phyloP scores from a whole-genome alignment of 2,797 vertebrate genomes.

The Fistularia tabacaria region DNA sequence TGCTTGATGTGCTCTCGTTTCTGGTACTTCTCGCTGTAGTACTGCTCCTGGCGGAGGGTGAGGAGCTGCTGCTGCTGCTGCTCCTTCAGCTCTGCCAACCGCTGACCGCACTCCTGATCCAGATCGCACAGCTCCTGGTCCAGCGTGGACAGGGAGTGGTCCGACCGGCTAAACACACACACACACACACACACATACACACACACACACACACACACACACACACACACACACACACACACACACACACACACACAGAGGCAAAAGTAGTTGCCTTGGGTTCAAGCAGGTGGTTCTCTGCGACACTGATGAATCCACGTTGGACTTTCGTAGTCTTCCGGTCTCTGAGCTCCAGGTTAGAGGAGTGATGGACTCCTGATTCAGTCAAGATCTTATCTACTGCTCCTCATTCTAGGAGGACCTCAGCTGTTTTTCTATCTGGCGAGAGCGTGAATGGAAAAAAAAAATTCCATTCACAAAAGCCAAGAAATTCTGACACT shows the following conservation, averaged over 20 bases:
- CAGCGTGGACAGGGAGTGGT: constrained; percentile 79
- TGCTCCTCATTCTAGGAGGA: too few relatives aligned
- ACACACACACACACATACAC: constrained; percentile 7
- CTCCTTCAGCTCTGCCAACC: constrained; percentile 87
- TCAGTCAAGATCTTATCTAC: too few relatives aligned
- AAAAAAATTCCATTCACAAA: too few relatives aligned
- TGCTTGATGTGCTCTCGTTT: constrained; percentile 94
- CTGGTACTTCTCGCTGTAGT: constrained; percentile 97
- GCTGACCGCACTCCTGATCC: constrained; percentile 86
- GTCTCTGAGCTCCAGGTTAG: too few relatives aligned
- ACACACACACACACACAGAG: not conserved
- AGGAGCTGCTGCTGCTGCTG: constrained; percentile 94
- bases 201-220: constrained; percentile 12
- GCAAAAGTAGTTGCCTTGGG: too few relatives aligned
- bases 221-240: not conserved
- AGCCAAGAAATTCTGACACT: too few relatives aligned
- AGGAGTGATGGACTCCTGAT: too few relatives aligned
- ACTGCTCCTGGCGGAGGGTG: constrained; percentile 93
- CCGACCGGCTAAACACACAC: constrained; percentile 78
- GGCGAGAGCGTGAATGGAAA: too few relatives aligned
- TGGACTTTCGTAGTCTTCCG: too few relatives aligned
- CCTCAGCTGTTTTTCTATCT: too few relatives aligned
- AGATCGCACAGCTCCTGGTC: constrained; percentile 87
- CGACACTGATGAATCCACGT: too few relatives aligned
- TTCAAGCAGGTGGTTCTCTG: too few relatives aligned